Base-by-base conservation (phyloP, 2,888 invertebrate genomes). In the Metopia argyrocephala region DNA sequence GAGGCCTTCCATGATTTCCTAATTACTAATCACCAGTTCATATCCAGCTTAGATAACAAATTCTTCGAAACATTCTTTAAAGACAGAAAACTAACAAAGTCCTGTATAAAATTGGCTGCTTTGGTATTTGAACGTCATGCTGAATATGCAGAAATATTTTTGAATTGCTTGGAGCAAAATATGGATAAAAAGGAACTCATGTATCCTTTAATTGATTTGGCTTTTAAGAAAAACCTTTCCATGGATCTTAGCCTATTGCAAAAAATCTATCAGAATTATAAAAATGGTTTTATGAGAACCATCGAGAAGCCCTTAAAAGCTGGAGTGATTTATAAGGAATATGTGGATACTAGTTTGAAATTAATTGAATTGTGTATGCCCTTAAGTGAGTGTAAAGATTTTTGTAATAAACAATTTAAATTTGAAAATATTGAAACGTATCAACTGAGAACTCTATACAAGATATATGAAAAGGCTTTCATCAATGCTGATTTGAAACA, bases 261-360 rank as follows among this genome's bases (percentile, higher is more conserved):
- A 23, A 91, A 89, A 64, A 90, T 95, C 69, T 94, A 92, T 85
- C 90, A 92, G 56, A 91, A 92, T 85, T 93, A 94, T 83, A 93
- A 94, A 87, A 89, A 91, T 0, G 93, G 94, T 81, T 92, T 96
- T 45, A 87, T 91, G 64, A 93, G 93, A 88, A 91, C 93, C 79
- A 89, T 94, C 52, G 93, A 94, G 85, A 94, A 94, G 86, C 94
- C 94, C 0, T 93, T 94, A 80, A 94, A 94, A 90, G 93, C 93
- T 3, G 93, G 93, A 0, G 93, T 93, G 83, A 92, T 94, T 65
- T 94, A 94, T 83, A 90, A 92, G 54, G 92, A 92, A 71, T 92
- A 94, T 86, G 91, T 92, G 75, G 87, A 90, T 68, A 92, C 93
- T n/a, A 91, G 94, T 27, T 90, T 91, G 7, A 91, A 92, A 83